Conservation (phyloP, 2,797 vertebrate genomes). For the Helicolenus hilgendorfi region DNA sequence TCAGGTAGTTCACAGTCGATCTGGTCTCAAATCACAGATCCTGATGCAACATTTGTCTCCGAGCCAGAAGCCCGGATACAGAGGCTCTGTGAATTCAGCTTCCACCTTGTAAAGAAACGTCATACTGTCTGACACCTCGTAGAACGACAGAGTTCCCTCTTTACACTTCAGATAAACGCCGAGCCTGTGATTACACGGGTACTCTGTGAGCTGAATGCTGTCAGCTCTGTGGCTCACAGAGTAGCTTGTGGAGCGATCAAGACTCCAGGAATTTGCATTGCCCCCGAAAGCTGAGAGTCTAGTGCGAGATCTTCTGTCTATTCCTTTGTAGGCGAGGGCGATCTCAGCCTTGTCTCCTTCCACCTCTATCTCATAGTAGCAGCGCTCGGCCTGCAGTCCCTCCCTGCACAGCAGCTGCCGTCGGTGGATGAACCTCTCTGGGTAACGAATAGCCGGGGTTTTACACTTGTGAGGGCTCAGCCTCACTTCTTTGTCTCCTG, state of each 20-base stretch:
- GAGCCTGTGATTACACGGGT: conserved; percentile 44
- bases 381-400: conserved; percentile 60
- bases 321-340: conserved; percentile 70
- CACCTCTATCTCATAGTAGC: conserved; percentile 83
- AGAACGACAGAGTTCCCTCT: conserved; percentile 76
- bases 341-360: conserved; percentile 74
- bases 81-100: conserved; percentile 70
- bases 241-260: conserved; percentile 67
- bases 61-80: conserved; percentile 84
- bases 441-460: neutral
- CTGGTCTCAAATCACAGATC: conserved; percentile 64
- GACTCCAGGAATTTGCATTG: conserved; percentile 79
- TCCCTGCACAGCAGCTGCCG: conserved; percentile 78
- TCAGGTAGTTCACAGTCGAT: neutral
- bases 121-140: conserved; percentile 76
- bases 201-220: conserved; percentile 33
- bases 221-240: conserved; percentile 66
- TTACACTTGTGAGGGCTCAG: neutral
- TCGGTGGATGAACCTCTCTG: conserved; percentile 47
- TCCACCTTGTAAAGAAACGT: conserved; percentile 67
- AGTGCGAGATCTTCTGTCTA: conserved; percentile 53
- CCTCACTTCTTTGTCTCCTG: conserved; percentile 54
- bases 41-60: conserved; percentile 65
- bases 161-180: conserved; percentile 75
- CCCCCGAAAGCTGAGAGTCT: conserved; percentile 71